Base-by-base conservation (phyloP, 2,113 vertebrate genomes). In the Vidua macroura region DNA sequence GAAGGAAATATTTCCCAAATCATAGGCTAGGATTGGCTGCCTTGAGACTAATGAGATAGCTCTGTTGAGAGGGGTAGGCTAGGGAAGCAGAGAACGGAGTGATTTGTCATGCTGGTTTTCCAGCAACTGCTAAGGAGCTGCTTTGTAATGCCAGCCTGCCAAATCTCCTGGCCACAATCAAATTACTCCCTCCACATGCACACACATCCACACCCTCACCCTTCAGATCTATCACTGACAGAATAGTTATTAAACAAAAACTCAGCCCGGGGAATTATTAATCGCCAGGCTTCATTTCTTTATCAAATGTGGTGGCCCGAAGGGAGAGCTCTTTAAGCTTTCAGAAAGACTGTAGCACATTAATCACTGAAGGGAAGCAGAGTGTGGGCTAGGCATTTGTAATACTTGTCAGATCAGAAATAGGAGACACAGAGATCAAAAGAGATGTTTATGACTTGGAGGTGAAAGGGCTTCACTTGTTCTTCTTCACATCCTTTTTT, bases 161-260 rank as follows among this genome's bases (percentile, higher is more conserved):
- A 95, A 74, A 96, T 95, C 93, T 97, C 85, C 92, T 53, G 90
- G 94, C 95, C 95, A 95, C 93, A 97, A 95, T 97, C 95, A 96
- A 96, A 97, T 97, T 93, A 95, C 72, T 93, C 86, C 69, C 70
- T 53, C 58, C 10, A 7, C 82, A 74, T 79, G 74, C 66, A 90
- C 79, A 44, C 94, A 83, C 60, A 94, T 94, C 96, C 86, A 95
- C 92, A 86, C 90, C 77, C 91, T 91, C 81, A n/a, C 88, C 97
- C 96, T 97, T 97, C 87, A 97, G 96, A 98, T 98, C 97, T 96
- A 97, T 98, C 98, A 98, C 96, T 97, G 97, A 97, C 97, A 98
- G 94, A 96, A 97, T 69, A 96, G 96, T 98, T 98, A 98, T 98
- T 98, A 98, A 98, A 98, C 97, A 98, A 97, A 98, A 98, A 96